Base-by-base conservation (phyloP, 2,113 vertebrate genomes). In the Trinectes maculatus region DNA sequence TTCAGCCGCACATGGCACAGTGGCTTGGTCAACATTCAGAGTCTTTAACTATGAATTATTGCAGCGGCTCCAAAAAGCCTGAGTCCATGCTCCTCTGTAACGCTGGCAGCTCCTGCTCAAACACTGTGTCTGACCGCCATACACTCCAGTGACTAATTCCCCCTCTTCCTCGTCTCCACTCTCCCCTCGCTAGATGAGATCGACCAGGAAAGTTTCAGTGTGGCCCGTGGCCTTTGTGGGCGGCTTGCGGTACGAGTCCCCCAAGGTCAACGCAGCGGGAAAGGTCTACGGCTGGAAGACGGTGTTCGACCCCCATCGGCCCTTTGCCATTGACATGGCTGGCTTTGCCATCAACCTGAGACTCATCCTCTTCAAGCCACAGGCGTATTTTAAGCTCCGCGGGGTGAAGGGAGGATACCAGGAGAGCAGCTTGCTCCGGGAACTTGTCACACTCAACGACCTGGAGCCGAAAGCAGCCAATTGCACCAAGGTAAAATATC, bases 261-360 rank as follows among this genome's bases (percentile, higher is more conserved):
- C 96, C 13, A 95, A 95, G 84, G 96, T 99, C 70, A 99, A 99
- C 0, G 94, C 95, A 0, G 96, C 96, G 0, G 98, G 98, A 43
- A 98, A 98, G 89, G 98, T 99, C 37, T 97, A 96, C 0, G 98
- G 98, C 85, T 99, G 97, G 97, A 98, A 99, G 88, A 96, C 96
- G 0, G 96, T 98, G 44, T 99, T 99, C 13, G 98, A 98, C 86
- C 96, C 97, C 0, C 97, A 98, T 33, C 94, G 98, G 4, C 98
- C 98, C 6, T 99, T 99, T 18, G 98, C 96, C 19, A 98, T 99
- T 21, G 98, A 99, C 93, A 99, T 99, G 98, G 98, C 97, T 0
- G 98, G 98, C 11, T 99, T 99, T 8, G 96, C 97, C 0, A 94
- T 99, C 89, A 99, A 98, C 92, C 93, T 99, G 64, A 82, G 95